Conservation (phyloP, 2,113 vertebrate genomes). For the Blennius ocellaris region DNA sequence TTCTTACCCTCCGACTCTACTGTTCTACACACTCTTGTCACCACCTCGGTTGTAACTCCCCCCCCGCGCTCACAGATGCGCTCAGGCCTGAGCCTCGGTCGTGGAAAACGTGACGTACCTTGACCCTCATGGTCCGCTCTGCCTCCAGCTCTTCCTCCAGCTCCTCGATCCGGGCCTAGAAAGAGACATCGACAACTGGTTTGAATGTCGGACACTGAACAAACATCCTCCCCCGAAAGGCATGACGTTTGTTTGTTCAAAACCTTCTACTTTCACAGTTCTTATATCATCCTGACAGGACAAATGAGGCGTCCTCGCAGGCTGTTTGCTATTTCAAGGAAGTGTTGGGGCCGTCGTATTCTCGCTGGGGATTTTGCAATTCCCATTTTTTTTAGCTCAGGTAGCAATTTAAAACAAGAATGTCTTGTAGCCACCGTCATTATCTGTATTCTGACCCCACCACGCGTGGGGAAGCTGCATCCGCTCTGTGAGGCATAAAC, state of each 20-base stretch:
- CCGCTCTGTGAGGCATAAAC: slow-evolving; percentile 18
- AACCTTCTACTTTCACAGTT: slow-evolving; percentile 17
- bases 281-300: slow-evolving; percentile 30
- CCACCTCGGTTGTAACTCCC: too few species aligned
- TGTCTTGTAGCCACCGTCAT: slow-evolving; percentile 69
- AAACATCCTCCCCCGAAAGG: slow-evolving; percentile 2
- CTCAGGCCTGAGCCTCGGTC: neutral
- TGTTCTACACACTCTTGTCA: neutral
- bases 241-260: slow-evolving; percentile 4
- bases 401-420: slow-evolving; percentile 80
- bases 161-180: slow-evolving; percentile 84
- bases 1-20: neutral
- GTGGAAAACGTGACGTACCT: slow-evolving; percentile 71
- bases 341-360: slow-evolving; percentile 25
- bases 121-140: slow-evolving; percentile 80
- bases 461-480: slow-evolving; percentile 43
- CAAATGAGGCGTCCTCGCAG: slow-evolving; percentile 31
- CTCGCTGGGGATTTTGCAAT: slow-evolving; percentile 59
- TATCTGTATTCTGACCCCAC: slow-evolving; percentile 64
- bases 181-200: slow-evolving; percentile 17
- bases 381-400: slow-evolving; percentile 69
- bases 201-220: neutral
- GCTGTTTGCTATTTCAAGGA: slow-evolving; percentile 66
- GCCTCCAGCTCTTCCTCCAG: slow-evolving; percentile 87
- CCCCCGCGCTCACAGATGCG: too few species aligned